These are phyloP conservation scores for Macropis europaea DNA, from an alignment of 2,888 invertebrate species.

Conservation along the genomic window DNA sequence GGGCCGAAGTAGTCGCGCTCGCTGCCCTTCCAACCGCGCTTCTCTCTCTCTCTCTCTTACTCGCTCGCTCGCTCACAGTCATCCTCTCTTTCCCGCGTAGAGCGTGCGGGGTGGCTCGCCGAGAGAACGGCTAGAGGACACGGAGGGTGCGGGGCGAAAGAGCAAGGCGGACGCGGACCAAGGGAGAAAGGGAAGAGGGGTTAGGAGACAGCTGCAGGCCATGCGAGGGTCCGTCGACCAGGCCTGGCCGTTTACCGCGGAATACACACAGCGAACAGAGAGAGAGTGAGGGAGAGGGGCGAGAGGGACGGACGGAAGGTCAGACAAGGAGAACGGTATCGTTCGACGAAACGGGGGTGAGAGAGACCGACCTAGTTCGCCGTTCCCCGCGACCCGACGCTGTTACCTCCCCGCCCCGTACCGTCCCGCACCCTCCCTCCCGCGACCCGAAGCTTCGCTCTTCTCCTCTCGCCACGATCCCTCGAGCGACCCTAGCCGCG, in stretches of 20 bases:
- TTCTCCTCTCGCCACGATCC: slow-evolving; percentile 41
- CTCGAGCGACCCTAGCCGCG: slow-evolving; percentile 52
- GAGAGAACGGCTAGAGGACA: slow-evolving; percentile 47
- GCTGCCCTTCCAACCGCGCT: slow-evolving; percentile 26
- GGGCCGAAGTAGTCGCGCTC: slow-evolving; percentile 44
- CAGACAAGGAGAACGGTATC: slow-evolving; percentile 30
- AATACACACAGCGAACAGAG: slow-evolving; percentile 63
- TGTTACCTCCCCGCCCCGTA: slow-evolving; percentile 16
- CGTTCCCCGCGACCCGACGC: slow-evolving; percentile 48
- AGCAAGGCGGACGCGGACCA: slow-evolving; percentile 12
- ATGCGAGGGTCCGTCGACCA: slow-evolving; percentile 75
- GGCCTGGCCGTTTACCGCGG: slow-evolving; percentile 70
- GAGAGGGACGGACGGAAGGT: slow-evolving; percentile 13
- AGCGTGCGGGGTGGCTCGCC: slow-evolving; percentile 55
- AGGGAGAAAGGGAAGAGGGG: slow-evolving; percentile 36
- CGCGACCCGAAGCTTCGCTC: slow-evolving; percentile 16
- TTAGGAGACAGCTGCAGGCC: slow-evolving; percentile 77
- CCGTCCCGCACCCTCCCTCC: slow-evolving; percentile 35
- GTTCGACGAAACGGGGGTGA: slow-evolving; percentile 52
- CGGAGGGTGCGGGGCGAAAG: slow-evolving; percentile 35
- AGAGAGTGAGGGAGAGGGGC: slow-evolving; percentile 37
- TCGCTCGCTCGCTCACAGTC: slow-evolving; percentile 5
- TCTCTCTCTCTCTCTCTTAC: slow-evolving; percentile 7
- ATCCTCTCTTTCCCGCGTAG: slow-evolving; percentile 25
- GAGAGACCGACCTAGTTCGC: slow-evolving; percentile 61